phyloP scores from a whole-genome alignment of 2,888 invertebrate genomes.

The Lithophane leautieri region DNA sequence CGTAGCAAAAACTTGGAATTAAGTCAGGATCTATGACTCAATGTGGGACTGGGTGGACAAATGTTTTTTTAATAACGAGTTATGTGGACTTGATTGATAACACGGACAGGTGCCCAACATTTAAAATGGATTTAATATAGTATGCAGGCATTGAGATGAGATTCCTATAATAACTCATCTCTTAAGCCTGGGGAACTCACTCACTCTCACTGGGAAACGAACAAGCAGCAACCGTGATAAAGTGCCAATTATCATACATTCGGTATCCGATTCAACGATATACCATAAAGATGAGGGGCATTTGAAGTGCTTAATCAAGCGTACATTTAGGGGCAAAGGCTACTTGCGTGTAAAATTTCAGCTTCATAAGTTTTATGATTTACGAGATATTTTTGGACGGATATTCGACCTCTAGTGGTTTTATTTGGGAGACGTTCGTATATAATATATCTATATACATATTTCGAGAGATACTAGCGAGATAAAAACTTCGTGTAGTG shows the following conservation, averaged over 20 bases:
- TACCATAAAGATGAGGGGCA: constrained; percentile 15
- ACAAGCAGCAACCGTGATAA: not conserved
- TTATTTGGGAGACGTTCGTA: constrained; percentile 32
- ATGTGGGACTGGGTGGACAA: not conserved
- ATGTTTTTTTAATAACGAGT: too few species aligned
- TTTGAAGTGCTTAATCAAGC: constrained; percentile 40
- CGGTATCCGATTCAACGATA: not conserved
- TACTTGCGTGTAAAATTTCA: constrained; percentile 52
- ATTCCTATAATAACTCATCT: not conserved
- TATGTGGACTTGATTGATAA: too few species aligned
- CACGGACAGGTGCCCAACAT: not conserved
- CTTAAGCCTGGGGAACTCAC: not conserved
- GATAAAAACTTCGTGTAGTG: constrained; percentile 8
- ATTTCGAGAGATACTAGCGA: constrained; percentile 10
- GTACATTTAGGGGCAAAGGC: constrained; percentile 42
- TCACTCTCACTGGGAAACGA: not conserved
- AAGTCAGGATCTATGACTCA: not conserved
- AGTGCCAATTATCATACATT: constrained; percentile 2
- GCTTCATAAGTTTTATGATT: constrained; percentile 55
- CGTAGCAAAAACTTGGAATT: not conserved
- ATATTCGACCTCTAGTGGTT: constrained; percentile 32
- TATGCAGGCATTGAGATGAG: too few species aligned
- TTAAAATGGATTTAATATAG: not conserved
- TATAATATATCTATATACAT: not conserved
- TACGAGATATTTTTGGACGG: constrained; percentile 42